Conservation (phyloP, 2,113 vertebrate species). For the Phyllostomus hastatus region DNA sequence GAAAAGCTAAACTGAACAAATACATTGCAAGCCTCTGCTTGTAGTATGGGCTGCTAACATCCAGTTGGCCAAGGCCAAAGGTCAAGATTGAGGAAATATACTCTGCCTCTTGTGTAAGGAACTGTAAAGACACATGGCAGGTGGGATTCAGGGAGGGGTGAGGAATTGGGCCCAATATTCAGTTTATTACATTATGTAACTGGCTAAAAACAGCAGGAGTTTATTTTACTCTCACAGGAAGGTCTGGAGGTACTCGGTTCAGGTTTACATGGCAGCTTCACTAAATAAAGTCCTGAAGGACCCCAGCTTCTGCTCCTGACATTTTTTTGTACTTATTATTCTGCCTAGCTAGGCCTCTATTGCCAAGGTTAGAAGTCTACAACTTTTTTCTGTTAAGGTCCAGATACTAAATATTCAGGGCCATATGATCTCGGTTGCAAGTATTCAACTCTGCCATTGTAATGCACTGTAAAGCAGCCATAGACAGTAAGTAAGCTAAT, state of each 20-base stretch:
- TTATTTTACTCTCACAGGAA: not conserved
- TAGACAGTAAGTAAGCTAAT: slow-evolving; percentile 17
- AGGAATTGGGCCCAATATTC: not conserved
- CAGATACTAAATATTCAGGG: slow-evolving; percentile 21
- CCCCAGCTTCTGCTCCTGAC: not conserved
- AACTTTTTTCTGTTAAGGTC: not conserved
- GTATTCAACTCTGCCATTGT: not conserved
- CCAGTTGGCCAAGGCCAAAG: not conserved
- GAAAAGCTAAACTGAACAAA: not conserved
- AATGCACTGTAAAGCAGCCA: not conserved
- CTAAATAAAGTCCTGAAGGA: not conserved
- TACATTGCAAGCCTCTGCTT: not conserved
- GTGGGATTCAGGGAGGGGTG: not conserved
- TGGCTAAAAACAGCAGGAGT: not conserved
- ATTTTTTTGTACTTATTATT: not conserved
- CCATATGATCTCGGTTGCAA: slow-evolving; percentile 1
- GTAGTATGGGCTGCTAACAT: not conserved
- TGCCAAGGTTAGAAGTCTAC: slow-evolving; percentile 1
- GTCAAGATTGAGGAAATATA: not conserved
- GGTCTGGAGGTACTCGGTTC: not conserved
- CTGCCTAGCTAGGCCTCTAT: not conserved
- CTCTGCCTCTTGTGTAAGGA: not conserved
- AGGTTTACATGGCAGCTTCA: not conserved
- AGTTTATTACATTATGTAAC: not conserved
- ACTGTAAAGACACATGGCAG: not conserved